Base-by-base conservation (phyloP, 1,140 invertebrate genomes). In the Trichonephila clavata region DNA sequence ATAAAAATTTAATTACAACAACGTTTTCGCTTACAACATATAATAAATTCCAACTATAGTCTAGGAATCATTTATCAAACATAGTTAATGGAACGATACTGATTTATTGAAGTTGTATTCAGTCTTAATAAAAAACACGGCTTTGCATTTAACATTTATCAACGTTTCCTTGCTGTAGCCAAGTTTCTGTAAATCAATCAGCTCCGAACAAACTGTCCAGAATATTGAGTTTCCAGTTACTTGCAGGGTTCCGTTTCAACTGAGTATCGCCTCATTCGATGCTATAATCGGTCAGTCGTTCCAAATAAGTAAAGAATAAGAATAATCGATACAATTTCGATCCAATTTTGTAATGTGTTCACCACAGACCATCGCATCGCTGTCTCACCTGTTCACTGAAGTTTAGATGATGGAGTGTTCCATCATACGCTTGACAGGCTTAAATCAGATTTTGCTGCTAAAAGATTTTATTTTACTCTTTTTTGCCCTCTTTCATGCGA, bases 371-470 rank as follows among this genome's bases (percentile, higher is more conserved):
- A 63, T 65, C 77, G 61, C 84, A 92, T 92, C 80, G 20, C 16
- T 92, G 80, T 92, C 90, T 83, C 77, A n/a, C 24, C 63, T 92
- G 90, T 18, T 59, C 39, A 65, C 32, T 65, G 59, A 68, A 84
- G 27, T 80, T 20, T n/a, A 65, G 50, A 84, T 92, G 90, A 92
- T 92, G n/a, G 90, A 92, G 80, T 92, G 90, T 84, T 92, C 77
- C 81, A 84, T 92, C 90, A 92, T 68, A 92, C 90, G 90, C 90
- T 84, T 84, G 90, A 92, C 81, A 92, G 61, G 77, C 80, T 59
- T 84, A 84, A 92, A 92, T 92, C 90, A 92, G 90, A 84, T 92
- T 92, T 92, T 90, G 80, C 24, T 68, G 16, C 89, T 84, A 39
- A 63, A 63, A 84, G n/a, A 80, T 43, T 68, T 63, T 13, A 60